Base-by-base conservation (phyloP, 2,797 vertebrate genomes). In the Platalea minor region DNA sequence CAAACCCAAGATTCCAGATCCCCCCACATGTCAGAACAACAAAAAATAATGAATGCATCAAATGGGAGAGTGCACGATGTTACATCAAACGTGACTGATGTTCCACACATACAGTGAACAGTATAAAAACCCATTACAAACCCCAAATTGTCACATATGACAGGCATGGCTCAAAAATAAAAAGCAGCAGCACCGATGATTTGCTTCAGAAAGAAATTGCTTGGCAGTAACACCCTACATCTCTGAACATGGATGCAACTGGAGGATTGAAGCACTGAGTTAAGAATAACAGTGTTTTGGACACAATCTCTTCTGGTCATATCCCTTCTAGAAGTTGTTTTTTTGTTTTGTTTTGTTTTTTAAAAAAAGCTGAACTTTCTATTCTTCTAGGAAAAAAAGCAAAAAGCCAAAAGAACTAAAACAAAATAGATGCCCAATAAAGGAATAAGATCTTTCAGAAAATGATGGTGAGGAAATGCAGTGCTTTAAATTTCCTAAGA, bases 101-200 rank as follows among this genome's bases (percentile, higher is more conserved):
- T 35, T 85, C 48, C 68, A 89, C 3, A 11, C 4, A 64, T 79
- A 89, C 24, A 96, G 91, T 67, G 81, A 95, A 89, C 61, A 95
- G 87, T 88, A 91, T 31, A 96, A 91, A 95, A 75, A 26, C 6
- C 28, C 72, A 83, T 65, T 65, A 83, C n/a, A 79, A 89, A 78
- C 70, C 51, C 41, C 59, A 68, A 95, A 91, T 39, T 74, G 65
- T 80, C 51, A 96, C n/a, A 93, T 72, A 89, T 82, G 88, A 81
- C 79, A 92, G 89, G 92, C 59, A 85, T 78, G 95, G 95, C 97
- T 97, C 94, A 96, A 97, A 97, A 97, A 60, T 6, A 95, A 89
- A 93, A 94, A 97, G 93, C 64, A 97, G 88, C 85, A 97, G 91
- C 93, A 94, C 39, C 0, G 1, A 88, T 11, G 8, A 88, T 84